Evolutionary conservation across 2,797 vertebrate genomes (phyloP), one percentile per base, ranked within the genome.

Genomic region (Agapornis canus): DNA sequence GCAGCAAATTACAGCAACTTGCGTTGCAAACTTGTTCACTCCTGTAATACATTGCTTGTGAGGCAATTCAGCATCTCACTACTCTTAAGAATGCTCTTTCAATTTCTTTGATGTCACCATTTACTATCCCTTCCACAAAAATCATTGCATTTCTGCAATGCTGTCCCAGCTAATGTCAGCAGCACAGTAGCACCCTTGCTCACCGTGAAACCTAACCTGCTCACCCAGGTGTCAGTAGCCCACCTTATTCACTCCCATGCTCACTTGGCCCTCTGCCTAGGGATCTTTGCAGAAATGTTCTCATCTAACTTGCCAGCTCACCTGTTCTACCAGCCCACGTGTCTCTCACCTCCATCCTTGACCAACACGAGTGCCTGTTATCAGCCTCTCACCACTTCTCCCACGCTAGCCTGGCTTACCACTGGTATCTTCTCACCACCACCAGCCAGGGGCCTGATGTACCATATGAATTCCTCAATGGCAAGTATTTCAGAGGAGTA

Each of bases 211-310:
- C 37, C 56, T 61, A 25, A 6, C 29, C 37, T 66, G 45, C 32
- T 69, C 5, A 1, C 56, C 42, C 12, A 68, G 20, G 0, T 2
- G 2, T 45, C 25, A 0, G 20, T n/a, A n/a, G 45, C 35, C 29
- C n/a, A 27, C 63, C 13, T 61, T 10, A 9, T 47, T 64, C 5
- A 3, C 37, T 69, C 80, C 61, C 18, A 2, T 4, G 6, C 37
- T 52, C n/a, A 25, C 13, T 70, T 18, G n/a, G 21, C 47, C 57
- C 49, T 73, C 45, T 10, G 22, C 54, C 26, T 43, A 86, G 18
- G 19, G 49, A 65, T 56, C 73, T 4, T 1, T 35, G 18, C 56
- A 87, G 57, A 72, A 89, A 63, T 1, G 3, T 69, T 82, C 51
- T 77, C 15, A 1, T 31, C 77, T 68, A 54, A 5, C 64, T 87